Percentiles rank a stretch among this genome's conserved stretches.
phyloP scores from a whole-genome alignment of 2,888 invertebrate species.

The Catocala sponsa region DNA sequence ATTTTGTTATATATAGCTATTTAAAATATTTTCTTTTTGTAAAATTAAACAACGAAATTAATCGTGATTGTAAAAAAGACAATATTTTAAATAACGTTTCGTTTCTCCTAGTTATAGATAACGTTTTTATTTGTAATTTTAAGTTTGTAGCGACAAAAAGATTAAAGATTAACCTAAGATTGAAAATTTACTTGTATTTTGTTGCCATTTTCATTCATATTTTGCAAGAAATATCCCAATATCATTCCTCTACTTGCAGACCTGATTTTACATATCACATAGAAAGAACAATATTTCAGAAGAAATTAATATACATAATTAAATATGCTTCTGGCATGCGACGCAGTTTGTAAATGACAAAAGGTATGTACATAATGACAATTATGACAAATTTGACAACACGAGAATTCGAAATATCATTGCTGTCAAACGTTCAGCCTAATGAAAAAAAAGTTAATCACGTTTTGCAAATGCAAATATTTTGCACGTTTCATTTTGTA shows the following conservation, averaged over 20 bases:
- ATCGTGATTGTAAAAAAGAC: slow-evolving; percentile 1
- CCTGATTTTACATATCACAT: slow-evolving; percentile 49
- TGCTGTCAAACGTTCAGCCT: neutral
- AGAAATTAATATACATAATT: slow-evolving; percentile 7
- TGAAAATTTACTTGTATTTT: neutral
- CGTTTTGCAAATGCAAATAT: neutral
- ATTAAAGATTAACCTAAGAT: neutral
- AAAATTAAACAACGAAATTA: slow-evolving; percentile 2
- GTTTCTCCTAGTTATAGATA: slow-evolving; percentile 20
- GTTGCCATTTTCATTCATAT: neutral
- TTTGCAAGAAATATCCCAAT: neutral
- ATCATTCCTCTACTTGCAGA: slow-evolving; percentile 17
- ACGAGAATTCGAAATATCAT: neutral
- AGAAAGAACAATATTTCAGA: slow-evolving; percentile 27
- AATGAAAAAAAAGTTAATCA: neutral
- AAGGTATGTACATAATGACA: too few relatives aligned
- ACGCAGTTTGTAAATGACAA: slow-evolving; percentile 2
- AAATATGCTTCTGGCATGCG: neutral
- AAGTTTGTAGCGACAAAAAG: neutral
- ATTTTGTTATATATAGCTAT: slow-evolving; percentile 32
- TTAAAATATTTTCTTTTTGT: slow-evolving; percentile 20
- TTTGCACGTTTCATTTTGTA: slow-evolving; percentile 13
- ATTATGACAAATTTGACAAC: too few relatives aligned
- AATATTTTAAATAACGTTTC: slow-evolving; percentile 10
- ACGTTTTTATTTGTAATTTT: neutral